These are phyloP conservation scores for Leucosticte australis DNA, from an alignment of 2,113 vertebrate genomes.

Conservation along the genomic window DNA sequence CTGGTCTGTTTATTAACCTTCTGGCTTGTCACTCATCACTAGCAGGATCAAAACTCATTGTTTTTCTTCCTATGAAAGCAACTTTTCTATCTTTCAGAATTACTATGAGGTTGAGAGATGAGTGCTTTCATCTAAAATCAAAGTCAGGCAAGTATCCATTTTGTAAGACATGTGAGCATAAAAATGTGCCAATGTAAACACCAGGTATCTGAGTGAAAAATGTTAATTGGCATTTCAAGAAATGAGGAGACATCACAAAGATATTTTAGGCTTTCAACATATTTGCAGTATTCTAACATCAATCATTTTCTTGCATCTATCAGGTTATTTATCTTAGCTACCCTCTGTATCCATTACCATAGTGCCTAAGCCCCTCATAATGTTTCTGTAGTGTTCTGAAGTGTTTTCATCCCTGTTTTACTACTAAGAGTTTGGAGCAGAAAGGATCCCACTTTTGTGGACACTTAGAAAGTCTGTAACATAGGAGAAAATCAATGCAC, in stretches of 20 bases:
- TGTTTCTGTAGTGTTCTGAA: not conserved
- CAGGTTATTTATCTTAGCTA: constrained; percentile 64
- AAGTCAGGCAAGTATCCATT: constrained; percentile 50
- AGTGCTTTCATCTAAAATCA: constrained; percentile 47
- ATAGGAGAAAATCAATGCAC: not conserved
- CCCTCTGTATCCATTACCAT: constrained; percentile 25
- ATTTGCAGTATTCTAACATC: constrained; percentile 63
- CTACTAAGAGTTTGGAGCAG: not conserved
- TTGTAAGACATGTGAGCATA: constrained; percentile 38
- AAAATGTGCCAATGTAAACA: constrained; percentile 58
- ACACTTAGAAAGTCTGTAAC: not conserved
- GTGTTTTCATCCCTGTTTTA: constrained; percentile 3
- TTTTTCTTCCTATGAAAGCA: constrained; percentile 41
- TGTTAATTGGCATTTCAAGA: constrained; percentile 68
- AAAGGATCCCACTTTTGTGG: not conserved
- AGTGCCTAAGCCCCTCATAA: constrained; percentile 21
- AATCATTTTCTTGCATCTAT: constrained; percentile 61
- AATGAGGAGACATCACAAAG: constrained; percentile 59
- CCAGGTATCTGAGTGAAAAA: constrained; percentile 68
- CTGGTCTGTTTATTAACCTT: constrained; percentile 33
- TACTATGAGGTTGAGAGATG: not conserved
- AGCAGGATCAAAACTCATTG: constrained; percentile 30
- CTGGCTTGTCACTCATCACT: constrained; percentile 29
- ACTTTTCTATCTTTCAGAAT: constrained; percentile 51
- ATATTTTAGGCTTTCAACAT: constrained; percentile 67